Evolutionary conservation across 2,113 vertebrate species (phyloP).

Genomic region (Loxodonta africana): DNA sequence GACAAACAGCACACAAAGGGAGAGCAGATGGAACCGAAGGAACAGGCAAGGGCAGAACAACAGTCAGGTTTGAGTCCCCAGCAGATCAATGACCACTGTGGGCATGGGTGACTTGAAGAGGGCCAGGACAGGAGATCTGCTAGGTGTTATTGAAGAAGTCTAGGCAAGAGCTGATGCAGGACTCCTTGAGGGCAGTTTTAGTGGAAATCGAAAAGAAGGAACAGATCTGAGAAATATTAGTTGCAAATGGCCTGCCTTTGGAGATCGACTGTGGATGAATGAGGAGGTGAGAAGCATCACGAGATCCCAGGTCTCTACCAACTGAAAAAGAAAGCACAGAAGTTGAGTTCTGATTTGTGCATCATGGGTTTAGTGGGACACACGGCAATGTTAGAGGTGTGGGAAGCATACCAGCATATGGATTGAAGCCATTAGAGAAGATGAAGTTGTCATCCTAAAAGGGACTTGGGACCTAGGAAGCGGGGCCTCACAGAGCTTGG

Average conservation of each 20-base stretch:
- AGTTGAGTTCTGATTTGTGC: background rate
- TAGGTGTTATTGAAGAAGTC: background rate
- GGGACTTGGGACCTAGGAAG: background rate
- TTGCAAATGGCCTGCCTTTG: background rate
- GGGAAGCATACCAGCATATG: background rate
- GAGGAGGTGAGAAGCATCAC: background rate
- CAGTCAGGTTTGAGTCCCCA: background rate
- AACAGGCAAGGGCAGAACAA: fast-evolving
- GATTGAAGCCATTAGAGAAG: background rate
- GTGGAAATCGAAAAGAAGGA: background rate
- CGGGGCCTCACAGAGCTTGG: background rate
- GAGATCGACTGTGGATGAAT: background rate
- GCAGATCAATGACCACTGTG: background rate
- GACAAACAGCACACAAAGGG: too few relatives aligned
- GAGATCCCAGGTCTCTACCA: background rate
- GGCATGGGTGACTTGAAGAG: background rate
- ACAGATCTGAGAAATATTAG: background rate
- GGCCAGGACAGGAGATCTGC: background rate
- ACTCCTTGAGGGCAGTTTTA: background rate
- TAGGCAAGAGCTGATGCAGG: too few relatives aligned
- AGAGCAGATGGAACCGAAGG: background rate
- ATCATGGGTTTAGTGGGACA: background rate
- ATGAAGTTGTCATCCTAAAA: background rate
- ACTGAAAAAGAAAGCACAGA: background rate
- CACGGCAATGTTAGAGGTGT: background rate